Evolutionary conservation across 2,888 invertebrate species (phyloP), one percentile per base, ranked within the genome.

Genomic region (Carterocephalus palaemon): DNA sequence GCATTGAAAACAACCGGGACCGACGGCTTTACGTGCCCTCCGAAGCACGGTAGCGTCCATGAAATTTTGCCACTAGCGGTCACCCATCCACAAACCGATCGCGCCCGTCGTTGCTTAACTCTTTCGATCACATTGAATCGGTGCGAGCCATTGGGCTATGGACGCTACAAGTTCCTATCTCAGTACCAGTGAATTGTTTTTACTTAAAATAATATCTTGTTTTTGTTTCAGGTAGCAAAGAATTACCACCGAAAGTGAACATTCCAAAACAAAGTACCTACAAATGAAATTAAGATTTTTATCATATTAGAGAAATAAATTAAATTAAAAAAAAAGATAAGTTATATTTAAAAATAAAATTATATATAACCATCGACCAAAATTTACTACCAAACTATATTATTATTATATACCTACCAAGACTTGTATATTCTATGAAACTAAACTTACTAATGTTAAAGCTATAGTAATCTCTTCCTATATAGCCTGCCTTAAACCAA

Each of bases 401-500:
- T 16, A 6, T 12, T 15, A 6, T 10, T 15, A 29, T 3, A 29
- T 16, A 15, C 15, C 8, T 16, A 15, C 15, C 8, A 3, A 17
- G 13, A 33, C 28, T 28, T 20, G 8, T 28, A 28, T 29, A 29
- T 29, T 22, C n/a, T n/a, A n/a, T n/a, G n/a, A n/a, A n/a, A n/a
- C n/a, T n/a, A n/a, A n/a, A n/a, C n/a, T n/a, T n/a, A n/a, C n/a
- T n/a, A n/a, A n/a, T n/a, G n/a, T n/a, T n/a, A n/a, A n/a, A n/a
- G 22, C 13, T 29, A 20, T 31, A 28, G 9, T 4, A 9, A 32
- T 17, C 9, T 46, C 39, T 43, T 49, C 36, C 43, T 56, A 49
- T 47, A 51, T 53, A 60, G 53, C 63, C 73, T 69, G 73, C 70
- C 70, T 70, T 70, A 40, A 70, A 75, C 75, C 74, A 72, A 76